Evolutionary conservation across 1,140 invertebrate species (phyloP).

Genomic region (Diprion similis): DNA sequence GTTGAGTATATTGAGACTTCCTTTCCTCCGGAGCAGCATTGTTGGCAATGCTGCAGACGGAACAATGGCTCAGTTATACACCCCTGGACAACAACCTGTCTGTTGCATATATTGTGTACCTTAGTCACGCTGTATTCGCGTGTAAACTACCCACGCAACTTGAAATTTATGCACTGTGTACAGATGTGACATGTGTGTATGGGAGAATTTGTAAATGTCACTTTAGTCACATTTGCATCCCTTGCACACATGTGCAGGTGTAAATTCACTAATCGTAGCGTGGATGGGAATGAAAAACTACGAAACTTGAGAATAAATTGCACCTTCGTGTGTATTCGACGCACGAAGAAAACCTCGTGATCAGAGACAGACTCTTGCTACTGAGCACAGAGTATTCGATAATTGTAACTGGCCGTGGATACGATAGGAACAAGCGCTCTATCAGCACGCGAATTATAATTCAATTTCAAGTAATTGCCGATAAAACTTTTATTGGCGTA

Average conservation of each 20-base stretch:
- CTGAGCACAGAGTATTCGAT: too few species aligned
- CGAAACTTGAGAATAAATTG: too few species aligned
- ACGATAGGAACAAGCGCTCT: background rate
- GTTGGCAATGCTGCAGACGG: background rate
- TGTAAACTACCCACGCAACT: background rate
- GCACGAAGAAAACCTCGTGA: too few species aligned
- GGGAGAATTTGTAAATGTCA: too few species aligned
- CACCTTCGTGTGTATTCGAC: too few species aligned
- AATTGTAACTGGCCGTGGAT: too few species aligned
- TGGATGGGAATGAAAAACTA: too few species aligned
- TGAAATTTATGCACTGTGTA: background rate
- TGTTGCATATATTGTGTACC: background rate
- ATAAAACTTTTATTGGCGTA: background rate
- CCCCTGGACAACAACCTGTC: background rate
- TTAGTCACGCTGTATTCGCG: background rate
- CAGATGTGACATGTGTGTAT: too few species aligned
- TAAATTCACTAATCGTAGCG: too few species aligned
- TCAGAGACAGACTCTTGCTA: too few species aligned
- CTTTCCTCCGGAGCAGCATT: background rate
- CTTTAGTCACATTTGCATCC: too few species aligned
- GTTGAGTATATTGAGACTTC: background rate
- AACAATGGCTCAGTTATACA: background rate
- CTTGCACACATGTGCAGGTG: too few species aligned
- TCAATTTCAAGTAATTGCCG: background rate
- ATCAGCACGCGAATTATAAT: slow-evolving; percentile 5